Percentiles rank a stretch among this genome's conserved stretches.
Conservation (phyloP, 2,888 invertebrate genomes). For the Philhelius pedissequus region DNA sequence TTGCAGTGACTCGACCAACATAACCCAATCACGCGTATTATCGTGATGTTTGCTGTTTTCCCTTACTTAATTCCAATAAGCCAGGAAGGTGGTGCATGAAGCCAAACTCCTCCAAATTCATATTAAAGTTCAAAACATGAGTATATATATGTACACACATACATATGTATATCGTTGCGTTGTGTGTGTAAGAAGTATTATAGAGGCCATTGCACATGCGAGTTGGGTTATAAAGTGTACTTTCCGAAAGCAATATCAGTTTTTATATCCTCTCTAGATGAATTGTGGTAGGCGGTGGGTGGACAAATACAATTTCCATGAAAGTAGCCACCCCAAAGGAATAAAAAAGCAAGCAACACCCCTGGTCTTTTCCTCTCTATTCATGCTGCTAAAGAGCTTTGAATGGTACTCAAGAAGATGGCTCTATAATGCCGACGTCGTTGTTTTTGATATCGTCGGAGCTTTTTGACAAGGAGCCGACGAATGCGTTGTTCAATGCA, state of each 20-base stretch:
- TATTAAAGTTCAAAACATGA: conserved; percentile 36
- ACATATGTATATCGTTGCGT: too few species aligned
- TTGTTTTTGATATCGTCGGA: conserved; percentile 22
- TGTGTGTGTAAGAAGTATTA: conserved; percentile 28
- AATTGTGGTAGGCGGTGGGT: conserved; percentile 18
- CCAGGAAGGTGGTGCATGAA: not conserved
- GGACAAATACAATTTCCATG: not conserved
- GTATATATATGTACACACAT: not conserved
- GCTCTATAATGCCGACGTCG: conserved; percentile 48
- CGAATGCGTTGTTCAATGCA: conserved; percentile 53
- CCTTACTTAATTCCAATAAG: not conserved
- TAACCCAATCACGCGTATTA: conserved; percentile 8
- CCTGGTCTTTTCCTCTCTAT: not conserved
- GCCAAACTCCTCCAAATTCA: conserved; percentile 29
- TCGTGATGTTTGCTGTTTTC: not conserved
- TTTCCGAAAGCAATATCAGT: conserved; percentile 18
- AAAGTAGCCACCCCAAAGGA: not conserved
- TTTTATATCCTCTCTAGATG: conserved; percentile 42
- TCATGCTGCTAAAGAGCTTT: not conserved
- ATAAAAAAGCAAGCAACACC: not conserved
- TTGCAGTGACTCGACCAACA: conserved; percentile 9
- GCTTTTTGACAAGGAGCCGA: conserved; percentile 40
- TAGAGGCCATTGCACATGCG: conserved; percentile 65
- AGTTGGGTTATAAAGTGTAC: conserved; percentile 3
- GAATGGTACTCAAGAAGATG: conserved; percentile 25